phyloP scores from a whole-genome alignment of 2,113 vertebrate species.

The Cinclus mexicanus region DNA sequence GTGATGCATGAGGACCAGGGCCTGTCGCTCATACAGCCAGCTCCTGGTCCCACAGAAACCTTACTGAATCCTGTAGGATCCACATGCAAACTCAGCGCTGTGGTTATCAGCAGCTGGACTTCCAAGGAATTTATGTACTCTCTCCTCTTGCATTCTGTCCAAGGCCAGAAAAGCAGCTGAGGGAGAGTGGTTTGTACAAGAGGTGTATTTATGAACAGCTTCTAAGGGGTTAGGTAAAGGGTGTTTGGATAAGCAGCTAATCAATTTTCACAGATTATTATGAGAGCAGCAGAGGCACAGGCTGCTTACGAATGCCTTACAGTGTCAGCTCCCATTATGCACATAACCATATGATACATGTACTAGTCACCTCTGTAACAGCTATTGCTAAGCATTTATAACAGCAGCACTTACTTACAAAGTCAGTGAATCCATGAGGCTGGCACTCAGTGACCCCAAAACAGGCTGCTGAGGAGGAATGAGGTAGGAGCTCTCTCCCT shows the following conservation, averaged over 20 bases:
- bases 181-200: background rate
- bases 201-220: background rate
- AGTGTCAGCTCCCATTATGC: background rate
- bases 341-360: background rate
- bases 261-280: slow-evolving; percentile 10
- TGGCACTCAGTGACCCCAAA: background rate
- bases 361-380: background rate
- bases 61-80: background rate
- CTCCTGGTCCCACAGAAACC: background rate
- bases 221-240: background rate
- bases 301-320: background rate
- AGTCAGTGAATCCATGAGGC: background rate
- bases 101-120: background rate
- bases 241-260: slow-evolving; percentile 7
- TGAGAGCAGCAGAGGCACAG: background rate
- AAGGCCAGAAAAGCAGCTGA: slow-evolving; percentile 19
- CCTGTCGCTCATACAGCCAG: background rate
- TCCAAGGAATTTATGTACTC: background rate
- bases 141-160: background rate
- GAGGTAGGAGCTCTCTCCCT: background rate
- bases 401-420: background rate
- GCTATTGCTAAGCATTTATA: background rate
- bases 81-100: background rate
- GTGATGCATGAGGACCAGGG: fast-evolving
- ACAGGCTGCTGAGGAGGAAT: background rate